These are phyloP conservation scores for Pedetes capensis DNA, from an alignment of 2,113 vertebrate species.

Conservation along the genomic window DNA sequence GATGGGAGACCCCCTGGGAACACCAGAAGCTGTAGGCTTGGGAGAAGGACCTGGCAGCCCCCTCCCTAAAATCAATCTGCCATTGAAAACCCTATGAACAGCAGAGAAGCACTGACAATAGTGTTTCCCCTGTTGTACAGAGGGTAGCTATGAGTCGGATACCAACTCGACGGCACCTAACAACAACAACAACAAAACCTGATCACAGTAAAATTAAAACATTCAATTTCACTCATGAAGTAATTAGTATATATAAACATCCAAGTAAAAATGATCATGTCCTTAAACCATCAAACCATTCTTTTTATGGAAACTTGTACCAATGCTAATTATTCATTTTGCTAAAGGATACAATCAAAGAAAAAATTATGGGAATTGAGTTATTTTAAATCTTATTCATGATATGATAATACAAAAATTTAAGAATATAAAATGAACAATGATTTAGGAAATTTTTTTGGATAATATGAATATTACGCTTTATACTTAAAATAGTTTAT, in stretches of 20 bases:
- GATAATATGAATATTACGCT: not conserved
- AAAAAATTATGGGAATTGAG: not conserved
- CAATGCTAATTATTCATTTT: not conserved
- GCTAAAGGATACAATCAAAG: not conserved
- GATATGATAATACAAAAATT: not conserved
- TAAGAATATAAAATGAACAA: not conserved
- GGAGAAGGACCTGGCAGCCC: no score
- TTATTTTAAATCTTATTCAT: not conserved
- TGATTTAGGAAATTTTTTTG: not conserved
- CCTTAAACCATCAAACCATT: not conserved
- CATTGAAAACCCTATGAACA: no score
- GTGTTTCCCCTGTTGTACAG: no score
- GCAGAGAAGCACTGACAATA: no score
- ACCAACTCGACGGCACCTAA: no score
- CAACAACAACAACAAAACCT: no score
- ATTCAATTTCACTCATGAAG: not conserved
- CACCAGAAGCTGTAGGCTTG: no score
- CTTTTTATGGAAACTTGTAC: not conserved
- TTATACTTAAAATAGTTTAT: not conserved
- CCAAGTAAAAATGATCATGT: not conserved
- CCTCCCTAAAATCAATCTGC: no score
- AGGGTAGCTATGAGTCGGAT: no score
- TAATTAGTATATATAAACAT: not conserved
- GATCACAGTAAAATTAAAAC: not conserved
- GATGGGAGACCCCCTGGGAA: no score